A percentile compares a stretch with the other conserved stretches of the same genome.
Evolutionary conservation across 2,797 vertebrate genomes (phyloP).

Genomic region (Xiphorhynchus erythropygius): DNA sequence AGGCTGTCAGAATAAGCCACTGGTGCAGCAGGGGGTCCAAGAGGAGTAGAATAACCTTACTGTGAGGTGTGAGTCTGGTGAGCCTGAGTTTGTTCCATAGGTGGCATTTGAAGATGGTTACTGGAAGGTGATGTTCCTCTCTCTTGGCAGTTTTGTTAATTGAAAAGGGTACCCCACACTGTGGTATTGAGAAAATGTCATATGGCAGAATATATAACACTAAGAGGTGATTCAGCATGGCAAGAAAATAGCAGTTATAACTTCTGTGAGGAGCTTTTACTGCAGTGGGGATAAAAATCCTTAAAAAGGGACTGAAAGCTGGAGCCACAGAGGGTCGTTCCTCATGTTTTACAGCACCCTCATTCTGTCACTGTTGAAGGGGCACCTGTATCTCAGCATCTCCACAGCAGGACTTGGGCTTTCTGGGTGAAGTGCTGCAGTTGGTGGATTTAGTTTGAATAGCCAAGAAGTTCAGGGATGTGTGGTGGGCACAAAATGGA

Average conservation of each 20-base stretch:
- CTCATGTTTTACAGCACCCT: neutral
- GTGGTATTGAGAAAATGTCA: neutral
- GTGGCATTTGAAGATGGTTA: neutral
- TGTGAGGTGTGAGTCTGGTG: neutral
- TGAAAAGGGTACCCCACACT: neutral
- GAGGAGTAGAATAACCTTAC: neutral
- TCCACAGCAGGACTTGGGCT: neutral
- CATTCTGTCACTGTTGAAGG: neutral
- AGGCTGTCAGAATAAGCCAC: neutral
- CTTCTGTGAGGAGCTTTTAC: neutral
- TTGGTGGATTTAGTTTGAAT: neutral
- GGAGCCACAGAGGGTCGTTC: neutral
- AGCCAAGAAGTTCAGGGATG: neutral
- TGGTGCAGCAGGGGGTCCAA: neutral
- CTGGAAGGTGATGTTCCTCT: neutral
- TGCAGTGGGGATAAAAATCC: neutral
- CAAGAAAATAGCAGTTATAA: neutral
- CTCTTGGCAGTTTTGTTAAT: neutral
- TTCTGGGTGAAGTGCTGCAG: neutral
- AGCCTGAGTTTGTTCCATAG: neutral
- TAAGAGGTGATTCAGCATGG: neutral
- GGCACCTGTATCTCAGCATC: neutral
- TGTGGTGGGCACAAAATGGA: neutral
- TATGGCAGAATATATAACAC: rapidly evolving
- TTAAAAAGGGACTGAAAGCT: neutral